Conservation (phyloP, 2,888 invertebrate genomes). For the Volucella inanis region DNA sequence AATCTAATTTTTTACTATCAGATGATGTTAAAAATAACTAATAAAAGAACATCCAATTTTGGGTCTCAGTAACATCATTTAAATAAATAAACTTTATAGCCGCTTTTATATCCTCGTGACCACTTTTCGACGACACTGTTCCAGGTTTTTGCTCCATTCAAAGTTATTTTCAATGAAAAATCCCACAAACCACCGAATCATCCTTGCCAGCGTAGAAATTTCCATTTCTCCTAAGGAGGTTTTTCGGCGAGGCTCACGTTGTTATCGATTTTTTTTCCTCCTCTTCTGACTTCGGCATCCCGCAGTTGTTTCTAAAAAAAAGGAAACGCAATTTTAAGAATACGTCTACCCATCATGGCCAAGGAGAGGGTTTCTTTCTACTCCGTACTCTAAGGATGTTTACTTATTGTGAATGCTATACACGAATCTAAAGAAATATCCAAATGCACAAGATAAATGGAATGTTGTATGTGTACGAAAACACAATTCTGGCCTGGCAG, state of each 20-base stretch:
- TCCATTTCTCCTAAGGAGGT: slow-evolving; percentile 47
- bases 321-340: slow-evolving; percentile 29
- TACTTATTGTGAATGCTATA: slow-evolving; percentile 57
- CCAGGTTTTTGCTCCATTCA: slow-evolving; percentile 12
- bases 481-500: slow-evolving; percentile 43
- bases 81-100: too few relatives aligned
- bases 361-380: slow-evolving; percentile 11
- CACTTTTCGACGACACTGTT: slow-evolving; percentile 3
- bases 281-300: not conserved
- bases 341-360: slow-evolving; percentile 23
- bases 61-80: too few relatives aligned
- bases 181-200: not conserved
- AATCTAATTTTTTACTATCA: too few relatives aligned
- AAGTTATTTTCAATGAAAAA: not conserved
- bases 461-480: slow-evolving; percentile 38
- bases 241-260: slow-evolving; percentile 40
- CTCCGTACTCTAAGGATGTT: slow-evolving; percentile 35
- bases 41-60: too few relatives aligned
- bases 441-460: slow-evolving; percentile 66
- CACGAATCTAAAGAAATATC: slow-evolving; percentile 63
- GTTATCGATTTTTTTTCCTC: slow-evolving; percentile 45
- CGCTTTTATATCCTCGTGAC: not conserved
- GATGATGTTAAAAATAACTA: too few relatives aligned
- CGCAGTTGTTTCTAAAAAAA: slow-evolving; percentile 8
- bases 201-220: slow-evolving; percentile 18